phyloP scores from a whole-genome alignment of 2,888 invertebrate species.

The Eledona agricola region DNA sequence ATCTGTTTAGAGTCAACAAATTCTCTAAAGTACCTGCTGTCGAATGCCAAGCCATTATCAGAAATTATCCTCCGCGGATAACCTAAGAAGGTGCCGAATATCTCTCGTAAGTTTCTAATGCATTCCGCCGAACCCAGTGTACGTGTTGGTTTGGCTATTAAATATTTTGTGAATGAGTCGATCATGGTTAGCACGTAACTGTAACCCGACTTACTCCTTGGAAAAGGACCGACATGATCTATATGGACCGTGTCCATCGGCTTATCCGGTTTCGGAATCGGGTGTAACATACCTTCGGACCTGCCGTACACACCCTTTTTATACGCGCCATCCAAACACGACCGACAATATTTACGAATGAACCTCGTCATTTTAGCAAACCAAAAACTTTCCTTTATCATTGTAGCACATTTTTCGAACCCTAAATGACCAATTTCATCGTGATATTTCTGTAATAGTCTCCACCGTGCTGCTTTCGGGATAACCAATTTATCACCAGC shows the following conservation, averaged over 20 bases:
- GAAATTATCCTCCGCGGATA: slow-evolving; percentile 41
- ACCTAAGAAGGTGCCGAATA: slow-evolving; percentile 18
- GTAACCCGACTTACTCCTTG: slow-evolving; percentile 34
- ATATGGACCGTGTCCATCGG: slow-evolving; percentile 29
- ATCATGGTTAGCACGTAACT: slow-evolving; percentile 35
- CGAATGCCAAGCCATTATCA: slow-evolving; percentile 40
- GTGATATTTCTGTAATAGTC: slow-evolving; percentile 47
- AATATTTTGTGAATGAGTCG: slow-evolving; percentile 39
- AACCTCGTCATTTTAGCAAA: slow-evolving; percentile 22
- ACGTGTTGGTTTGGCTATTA: slow-evolving; percentile 17
- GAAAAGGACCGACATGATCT: slow-evolving; percentile 41
- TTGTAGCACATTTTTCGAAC: slow-evolving; percentile 36
- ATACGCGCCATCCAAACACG: slow-evolving; percentile 49
- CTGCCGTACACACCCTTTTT: slow-evolving; percentile 43
- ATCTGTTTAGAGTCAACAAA: slow-evolving; percentile 34
- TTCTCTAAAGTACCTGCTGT: slow-evolving; percentile 32
- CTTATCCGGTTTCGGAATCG: slow-evolving; percentile 9
- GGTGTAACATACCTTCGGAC: slow-evolving; percentile 14
- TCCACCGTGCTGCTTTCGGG: slow-evolving; percentile 45
- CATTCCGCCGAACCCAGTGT: slow-evolving; percentile 16
- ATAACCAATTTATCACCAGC: slow-evolving; percentile 46
- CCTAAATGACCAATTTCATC: slow-evolving; percentile 51
- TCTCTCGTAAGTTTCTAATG: slow-evolving; percentile 8
- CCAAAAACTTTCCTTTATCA: slow-evolving; percentile 42
- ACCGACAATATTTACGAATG: slow-evolving; percentile 1